phyloP scores from a whole-genome alignment of 2,888 invertebrate species.

The Archips xylosteana region DNA sequence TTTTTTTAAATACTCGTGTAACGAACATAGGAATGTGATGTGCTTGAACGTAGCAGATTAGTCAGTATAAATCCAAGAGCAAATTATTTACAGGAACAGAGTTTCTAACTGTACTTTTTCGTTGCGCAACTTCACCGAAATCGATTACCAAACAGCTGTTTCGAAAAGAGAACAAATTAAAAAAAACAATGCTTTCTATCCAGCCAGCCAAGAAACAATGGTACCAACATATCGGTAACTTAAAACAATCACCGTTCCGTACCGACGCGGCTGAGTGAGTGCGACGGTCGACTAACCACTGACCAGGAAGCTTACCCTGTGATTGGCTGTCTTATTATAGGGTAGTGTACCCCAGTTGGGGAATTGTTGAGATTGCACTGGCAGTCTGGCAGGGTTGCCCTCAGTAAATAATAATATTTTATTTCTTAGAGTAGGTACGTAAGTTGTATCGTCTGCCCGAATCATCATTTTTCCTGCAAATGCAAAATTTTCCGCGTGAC shows the following conservation, averaged over 20 bases:
- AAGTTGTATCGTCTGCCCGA: no score
- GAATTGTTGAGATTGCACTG: not conserved
- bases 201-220: conserved; percentile 31
- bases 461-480: no score
- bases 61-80: no score
- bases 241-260: conserved; percentile 40
- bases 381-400: no score
- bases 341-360: conserved; percentile 16
- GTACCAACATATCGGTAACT: conserved; percentile 39
- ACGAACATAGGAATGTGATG: no score
- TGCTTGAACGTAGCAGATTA: no score
- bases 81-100: not conserved
- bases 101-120: not conserved
- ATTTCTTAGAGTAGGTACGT: no score
- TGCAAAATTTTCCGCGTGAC: no score
- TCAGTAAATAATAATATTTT: no score
- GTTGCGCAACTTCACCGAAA: conserved; percentile 7
- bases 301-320: conserved; percentile 34
- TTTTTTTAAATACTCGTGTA: no score
- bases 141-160: conserved; percentile 34
- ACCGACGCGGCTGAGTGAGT: conserved; percentile 24
- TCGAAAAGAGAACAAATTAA: conserved; percentile 15
- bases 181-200: conserved; percentile 29
- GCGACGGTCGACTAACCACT: conserved; percentile 13
- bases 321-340: conserved; percentile 16